A percentile compares a stretch with the other conserved stretches of the same genome.
Conservation (phyloP, 2,888 invertebrate genomes). For the Timandra comae region DNA sequence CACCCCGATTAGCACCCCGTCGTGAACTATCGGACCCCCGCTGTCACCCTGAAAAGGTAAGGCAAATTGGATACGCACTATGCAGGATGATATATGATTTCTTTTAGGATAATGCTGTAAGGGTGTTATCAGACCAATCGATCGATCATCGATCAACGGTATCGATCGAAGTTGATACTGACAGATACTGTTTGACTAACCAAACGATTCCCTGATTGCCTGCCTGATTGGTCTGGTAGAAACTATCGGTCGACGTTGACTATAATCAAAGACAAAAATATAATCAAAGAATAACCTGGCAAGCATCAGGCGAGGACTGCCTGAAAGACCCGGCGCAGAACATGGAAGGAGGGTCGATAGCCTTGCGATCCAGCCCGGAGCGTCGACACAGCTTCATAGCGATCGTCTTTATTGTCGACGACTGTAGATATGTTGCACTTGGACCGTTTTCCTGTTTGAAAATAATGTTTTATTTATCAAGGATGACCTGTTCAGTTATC, state of each 20-base stretch:
- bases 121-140: too few species aligned
- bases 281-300: constrained; percentile 55
- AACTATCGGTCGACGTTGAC: too few species aligned
- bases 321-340: constrained; percentile 72
- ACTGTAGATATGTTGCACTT: constrained; percentile 57
- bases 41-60: constrained; percentile 60
- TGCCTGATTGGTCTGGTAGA: too few species aligned
- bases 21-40: constrained; percentile 65
- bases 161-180: too few species aligned
- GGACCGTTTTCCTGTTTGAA: constrained; percentile 65
- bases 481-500: too few species aligned
- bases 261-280: background rate
- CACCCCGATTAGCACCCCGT: constrained; percentile 65
- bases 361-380: constrained; percentile 54
- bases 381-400: constrained; percentile 64
- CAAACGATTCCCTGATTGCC: too few species aligned
- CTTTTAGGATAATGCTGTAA: too few species aligned
- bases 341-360: constrained; percentile 67
- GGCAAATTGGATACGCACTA: too few species aligned
- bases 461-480: too few species aligned
- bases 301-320: constrained; percentile 69
- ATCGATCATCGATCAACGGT: too few species aligned
- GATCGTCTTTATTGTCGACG: constrained; percentile 56
- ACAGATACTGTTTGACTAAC: too few species aligned
- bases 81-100: too few species aligned